A percentile compares a stretch with the other conserved stretches of the same genome.
Evolutionary conservation across 2,797 vertebrate genomes (phyloP).

Genomic region (Hippoglossus hippoglossus): DNA sequence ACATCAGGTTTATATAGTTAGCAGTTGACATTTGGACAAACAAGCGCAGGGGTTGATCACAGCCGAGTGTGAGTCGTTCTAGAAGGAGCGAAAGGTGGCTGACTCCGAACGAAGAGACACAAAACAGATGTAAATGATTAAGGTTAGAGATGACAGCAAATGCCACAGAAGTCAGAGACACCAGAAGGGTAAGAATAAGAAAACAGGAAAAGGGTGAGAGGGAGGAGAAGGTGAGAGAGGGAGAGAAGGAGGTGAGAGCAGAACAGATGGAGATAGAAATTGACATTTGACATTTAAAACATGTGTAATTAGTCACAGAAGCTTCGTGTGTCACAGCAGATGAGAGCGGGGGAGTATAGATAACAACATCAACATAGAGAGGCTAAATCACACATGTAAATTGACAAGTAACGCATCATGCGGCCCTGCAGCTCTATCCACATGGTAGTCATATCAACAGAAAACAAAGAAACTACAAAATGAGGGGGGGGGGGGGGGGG

Average conservation of each 20-base stretch:
- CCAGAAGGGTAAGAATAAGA: slow-evolving; percentile 15
- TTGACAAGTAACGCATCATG: slow-evolving; percentile 3
- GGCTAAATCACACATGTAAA: slow-evolving; percentile 26
- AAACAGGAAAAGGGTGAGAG: slow-evolving; percentile 11
- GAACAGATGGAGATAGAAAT: slow-evolving; percentile 49
- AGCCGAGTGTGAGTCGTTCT: slow-evolving; percentile 22
- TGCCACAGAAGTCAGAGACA: slow-evolving; percentile 25
- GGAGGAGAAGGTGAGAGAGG: slow-evolving; percentile 8
- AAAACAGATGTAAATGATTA: slow-evolving; percentile 58
- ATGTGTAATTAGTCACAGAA: slow-evolving; percentile 52
- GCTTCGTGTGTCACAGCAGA: neutral
- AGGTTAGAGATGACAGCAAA: slow-evolving; percentile 48
- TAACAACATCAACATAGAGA: slow-evolving; percentile 18
- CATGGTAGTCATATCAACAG: slow-evolving; percentile 6
- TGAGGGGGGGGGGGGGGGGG: neutral
- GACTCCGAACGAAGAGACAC: slow-evolving; percentile 32
- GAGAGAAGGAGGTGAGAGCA: slow-evolving; percentile 24
- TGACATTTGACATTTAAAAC: slow-evolving; percentile 64
- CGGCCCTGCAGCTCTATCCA: slow-evolving; percentile 2
- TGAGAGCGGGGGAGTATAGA: slow-evolving; percentile 19
- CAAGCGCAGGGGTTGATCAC: slow-evolving; percentile 29
- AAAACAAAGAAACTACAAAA: neutral
- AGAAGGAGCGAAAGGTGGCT: slow-evolving; percentile 27
- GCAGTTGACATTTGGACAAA: slow-evolving; percentile 52
- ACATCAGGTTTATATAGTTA: slow-evolving; percentile 19